Conservation (phyloP, 1,140 invertebrate genomes). For the Halictus rubicundus region DNA sequence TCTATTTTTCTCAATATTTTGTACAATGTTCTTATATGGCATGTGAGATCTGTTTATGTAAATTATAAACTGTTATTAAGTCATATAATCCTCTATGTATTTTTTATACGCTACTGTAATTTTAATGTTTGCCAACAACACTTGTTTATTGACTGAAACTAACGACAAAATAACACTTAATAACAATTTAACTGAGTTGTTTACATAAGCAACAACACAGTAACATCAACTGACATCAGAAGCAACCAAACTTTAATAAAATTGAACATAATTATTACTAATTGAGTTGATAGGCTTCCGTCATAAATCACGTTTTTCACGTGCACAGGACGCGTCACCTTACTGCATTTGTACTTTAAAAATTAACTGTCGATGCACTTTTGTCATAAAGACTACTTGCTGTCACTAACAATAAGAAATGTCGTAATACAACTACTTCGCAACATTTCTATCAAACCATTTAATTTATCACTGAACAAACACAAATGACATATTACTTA, state of each 20-base stretch:
- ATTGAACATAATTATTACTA: not conserved
- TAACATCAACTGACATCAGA: not conserved
- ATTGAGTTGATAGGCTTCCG: not conserved
- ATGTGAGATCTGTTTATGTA: not conserved
- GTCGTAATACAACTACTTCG: not conserved
- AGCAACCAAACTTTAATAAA: not conserved
- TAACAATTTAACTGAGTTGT: not conserved
- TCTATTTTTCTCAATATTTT: not conserved
- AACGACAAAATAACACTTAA: not conserved
- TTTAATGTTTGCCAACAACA: not conserved
- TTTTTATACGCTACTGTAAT: not conserved
- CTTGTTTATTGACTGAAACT: not conserved
- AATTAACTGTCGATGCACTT: slow-evolving; percentile 13
- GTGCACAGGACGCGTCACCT: not conserved
- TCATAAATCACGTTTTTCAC: slow-evolving; percentile 5
- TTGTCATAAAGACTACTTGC: not conserved
- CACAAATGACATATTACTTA: slow-evolving; percentile 19
- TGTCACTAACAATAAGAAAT: not conserved
- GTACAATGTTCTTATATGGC: not conserved
- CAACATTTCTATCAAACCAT: not conserved
- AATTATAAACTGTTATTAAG: slow-evolving; percentile 9
- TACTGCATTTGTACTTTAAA: slow-evolving; percentile 16
- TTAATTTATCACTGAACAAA: slow-evolving; percentile 30
- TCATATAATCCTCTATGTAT: not conserved
- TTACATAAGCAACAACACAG: not conserved